Evolutionary conservation across 2,797 vertebrate genomes (phyloP), one percentile per base, ranked within the genome.

Genomic region (Orestias chungarensis): DNA sequence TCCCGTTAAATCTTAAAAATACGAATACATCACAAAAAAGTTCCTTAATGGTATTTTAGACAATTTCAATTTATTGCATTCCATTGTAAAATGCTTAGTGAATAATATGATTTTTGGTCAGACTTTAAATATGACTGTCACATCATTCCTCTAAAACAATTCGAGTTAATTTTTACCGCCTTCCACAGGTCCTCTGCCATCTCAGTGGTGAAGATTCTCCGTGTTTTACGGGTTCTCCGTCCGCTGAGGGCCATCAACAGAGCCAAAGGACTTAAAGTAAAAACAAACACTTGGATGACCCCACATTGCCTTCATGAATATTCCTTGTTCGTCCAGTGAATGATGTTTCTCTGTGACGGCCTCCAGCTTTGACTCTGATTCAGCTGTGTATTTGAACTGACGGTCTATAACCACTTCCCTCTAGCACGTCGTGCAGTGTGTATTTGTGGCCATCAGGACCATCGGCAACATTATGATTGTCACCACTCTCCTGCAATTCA

Each of bases 401-500:
- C 11, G 7, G 23, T 64, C 27, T 64, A 1, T 46, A 35, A 71
- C 27, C 52, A 25, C 69, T 43, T 82, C 33, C 17, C 84, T 77
- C 35, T 78, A 99, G 98, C 97, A 99, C 0, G 98, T 99, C 66
- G 98, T 99, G 83, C 98, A 99, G 81, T 99, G 98, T 59, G 98
- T 99, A 84, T 98, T 99, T 79, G 98, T 99, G 85, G 98, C 98
- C 87, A 99, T 99, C 90, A 93, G 97, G 90, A 99, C 98, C 43
- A 99, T 99, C 0, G 98, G 98, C 68, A 99, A 99, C 93, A 99
- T 99, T 91, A 99, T 99, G 97, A 98, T 99, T 1, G 98, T 99
- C 82, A 99, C 98, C 81, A 99, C 98, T 0, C 94, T 99, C 78
- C 96, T 99, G 82, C 98, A 99, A 86, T 99, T 99, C 90, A 99